Conservation (phyloP, 2,888 invertebrate genomes). For the Corythucha ciliata region DNA sequence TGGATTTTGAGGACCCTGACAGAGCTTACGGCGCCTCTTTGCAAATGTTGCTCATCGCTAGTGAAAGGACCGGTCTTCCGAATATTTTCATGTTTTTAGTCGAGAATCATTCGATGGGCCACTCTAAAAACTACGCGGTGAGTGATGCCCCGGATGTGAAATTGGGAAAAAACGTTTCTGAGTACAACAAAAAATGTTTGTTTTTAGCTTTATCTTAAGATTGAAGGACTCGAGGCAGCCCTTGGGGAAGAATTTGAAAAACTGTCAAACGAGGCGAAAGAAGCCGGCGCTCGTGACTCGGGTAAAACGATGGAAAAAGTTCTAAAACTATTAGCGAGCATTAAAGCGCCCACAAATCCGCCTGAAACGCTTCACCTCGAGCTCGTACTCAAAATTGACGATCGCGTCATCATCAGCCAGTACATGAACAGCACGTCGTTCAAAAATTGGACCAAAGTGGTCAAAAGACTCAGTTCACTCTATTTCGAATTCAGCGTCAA, state of each 20-base stretch:
- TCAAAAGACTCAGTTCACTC: conserved; percentile 46
- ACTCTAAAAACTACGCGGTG: conserved; percentile 52
- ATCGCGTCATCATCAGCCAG: conserved; percentile 48
- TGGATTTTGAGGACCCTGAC: conserved; percentile 57
- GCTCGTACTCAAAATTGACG: conserved; percentile 35
- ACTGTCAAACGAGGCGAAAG: too few relatives aligned
- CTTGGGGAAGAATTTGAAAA: conserved; percentile 19
- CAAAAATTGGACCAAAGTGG: conserved; percentile 51
- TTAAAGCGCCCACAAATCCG: conserved; percentile 28
- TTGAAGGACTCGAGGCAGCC: conserved; percentile 31
- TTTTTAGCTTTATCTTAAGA: conserved; percentile 33
- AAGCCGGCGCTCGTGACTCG: conserved; percentile 13
- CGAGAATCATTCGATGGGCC: conserved; percentile 49
- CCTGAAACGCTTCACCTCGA: conserved; percentile 35
- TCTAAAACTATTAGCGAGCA: conserved; percentile 28
- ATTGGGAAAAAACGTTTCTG: background rate
- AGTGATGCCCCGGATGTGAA: conserved; percentile 36
- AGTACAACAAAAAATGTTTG: background rate
- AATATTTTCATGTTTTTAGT: conserved; percentile 51
- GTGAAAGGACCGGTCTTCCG: conserved; percentile 55
- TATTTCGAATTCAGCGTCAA: conserved; percentile 44
- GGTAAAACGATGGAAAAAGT: conserved; percentile 26
- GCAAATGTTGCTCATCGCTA: conserved; percentile 55
- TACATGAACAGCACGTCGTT: conserved; percentile 58
- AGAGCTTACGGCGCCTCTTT: conserved; percentile 51